Evolutionary conservation across 2,888 invertebrate genomes (phyloP), one percentile per base, ranked within the genome.

Genomic region (Proisotoma minuta): DNA sequence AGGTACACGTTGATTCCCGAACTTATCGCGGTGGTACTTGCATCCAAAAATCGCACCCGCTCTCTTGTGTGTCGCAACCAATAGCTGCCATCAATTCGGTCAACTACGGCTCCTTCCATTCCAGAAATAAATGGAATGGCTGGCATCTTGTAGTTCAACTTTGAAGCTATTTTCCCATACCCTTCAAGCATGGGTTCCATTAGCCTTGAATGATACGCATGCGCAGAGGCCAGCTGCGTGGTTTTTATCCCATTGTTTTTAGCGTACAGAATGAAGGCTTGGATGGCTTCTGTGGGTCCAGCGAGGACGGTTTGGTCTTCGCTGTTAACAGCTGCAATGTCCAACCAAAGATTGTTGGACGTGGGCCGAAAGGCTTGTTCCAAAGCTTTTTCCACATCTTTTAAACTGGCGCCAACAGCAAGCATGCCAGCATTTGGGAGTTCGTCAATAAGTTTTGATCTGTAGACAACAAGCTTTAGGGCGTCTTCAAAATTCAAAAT

Each of bases 121-220:
- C 53, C 59, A 4, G 63, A 63, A 20, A 63, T 51, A 20, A 39
- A 63, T 18, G 27, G 18, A 22, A 27, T 22, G n/a, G n/a, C n/a
- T n/a, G n/a, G n/a, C 8, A 10, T 15, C 18, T n/a, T n/a, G 24
- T 43, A 47, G 22, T 22, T 56, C n/a, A 56, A 3, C 8, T 4
- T 50, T 15, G 40, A 24, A 18, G 57, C 57, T 15, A 59, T 18
- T 5, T 53, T 24, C n/a, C 51, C 51, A 57, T 65, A 68, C n/a
- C 52, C 62, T 27, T 59, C 43, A 4, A 68, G 20, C 22, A 65
- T 61, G 2, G 49, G 47, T 8, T 68, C 63, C 65, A 65, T 68
- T 8, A 58, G 34, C n/a, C 43, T 15, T 5, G 43, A 43, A n/a
- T 43, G 43, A 20, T 18, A 43, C 15, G 43, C 43, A n/a, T 43